phyloP scores from a whole-genome alignment of 2,888 invertebrate species.

The Drosophila limbata region DNA sequence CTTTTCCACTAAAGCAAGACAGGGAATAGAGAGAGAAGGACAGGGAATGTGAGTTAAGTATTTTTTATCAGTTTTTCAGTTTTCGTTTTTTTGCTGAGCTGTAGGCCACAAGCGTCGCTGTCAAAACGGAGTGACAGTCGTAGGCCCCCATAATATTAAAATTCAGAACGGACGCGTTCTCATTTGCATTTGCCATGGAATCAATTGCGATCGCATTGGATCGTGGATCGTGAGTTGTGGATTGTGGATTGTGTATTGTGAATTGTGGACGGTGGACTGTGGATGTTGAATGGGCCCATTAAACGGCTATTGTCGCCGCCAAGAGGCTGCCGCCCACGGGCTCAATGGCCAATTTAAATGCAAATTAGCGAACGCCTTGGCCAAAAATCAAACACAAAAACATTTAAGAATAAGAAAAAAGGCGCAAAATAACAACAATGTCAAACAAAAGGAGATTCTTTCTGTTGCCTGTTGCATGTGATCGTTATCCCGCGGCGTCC shows the following conservation, averaged over 20 bases:
- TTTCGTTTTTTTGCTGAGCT: constrained; percentile 28
- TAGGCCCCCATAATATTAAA: constrained; percentile 39
- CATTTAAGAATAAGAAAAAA: constrained; percentile 1
- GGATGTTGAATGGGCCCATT: constrained; percentile 51
- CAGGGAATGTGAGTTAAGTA: constrained; percentile 3
- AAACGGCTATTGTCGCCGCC: constrained; percentile 71
- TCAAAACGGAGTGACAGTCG: constrained; percentile 59
- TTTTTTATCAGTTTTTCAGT: not conserved
- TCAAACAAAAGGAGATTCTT: constrained; percentile 24
- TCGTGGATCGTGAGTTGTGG: not conserved
- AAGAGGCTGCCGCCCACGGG: constrained; percentile 58
- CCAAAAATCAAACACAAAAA: constrained; percentile 31
- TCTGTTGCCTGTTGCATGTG: constrained; percentile 12
- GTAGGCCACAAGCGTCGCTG: constrained; percentile 64
- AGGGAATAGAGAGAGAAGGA: not conserved
- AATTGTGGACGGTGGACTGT: constrained; percentile 22
- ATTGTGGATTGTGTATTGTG: constrained; percentile 13
- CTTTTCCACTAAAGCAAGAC: constrained; percentile 67
- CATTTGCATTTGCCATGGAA: constrained; percentile 63
- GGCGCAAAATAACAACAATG: not conserved
- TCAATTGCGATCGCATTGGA: constrained; percentile 66
- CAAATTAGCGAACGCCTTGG: constrained; percentile 67
- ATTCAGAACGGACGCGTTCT: constrained; percentile 56
- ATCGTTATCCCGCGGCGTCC: constrained; percentile 10
- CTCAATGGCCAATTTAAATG: constrained; percentile 66